Evolutionary conservation across 2,113 vertebrate species (phyloP), one percentile per base, ranked within the genome.

Genomic region (Aptenodytes patagonicus): DNA sequence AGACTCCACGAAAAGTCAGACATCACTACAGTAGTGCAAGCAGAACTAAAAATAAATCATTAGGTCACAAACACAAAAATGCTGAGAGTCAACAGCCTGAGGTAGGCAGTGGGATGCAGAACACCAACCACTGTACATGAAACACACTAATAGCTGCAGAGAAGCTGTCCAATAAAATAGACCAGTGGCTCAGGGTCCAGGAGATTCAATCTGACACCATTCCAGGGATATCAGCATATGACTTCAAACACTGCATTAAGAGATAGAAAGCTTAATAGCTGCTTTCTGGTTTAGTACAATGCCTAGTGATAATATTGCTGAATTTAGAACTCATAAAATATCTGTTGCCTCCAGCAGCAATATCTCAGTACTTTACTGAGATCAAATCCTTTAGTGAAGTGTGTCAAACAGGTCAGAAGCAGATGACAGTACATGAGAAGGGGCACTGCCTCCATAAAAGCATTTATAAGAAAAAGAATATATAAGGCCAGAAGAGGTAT

Each of bases 121-220:
- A 72, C 77, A 93, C 73, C 86, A 87, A 71, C 18, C 32, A 49
- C 34, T 51, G 26, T 20, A 78, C 78, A 55, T 46, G 51, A 75
- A 93, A 87, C 69, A 47, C 58, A 36, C 68, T 70, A 83, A 85
- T 62, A 93, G 49, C 80, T 80, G 89, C 69, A 60, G 70, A 95
- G 94, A 93, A 95, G 80, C 93, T 97, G 90, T 91, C 93, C 89
- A 84, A 28, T 87, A 96, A 90, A 88, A 97, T 91, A 95, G 68
- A 95, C 69, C 82, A 81, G 93, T 28, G 26, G 71, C 75, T 92
- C 73, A 87, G 46, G 54, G 82, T 80, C 65, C 69, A 25, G 71
- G 38, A 96, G 87, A 96, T 97, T 93, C 89, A 92, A 75, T 95
- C 83, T 95, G 95, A 97, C 95, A 95, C 95, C 94, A 95, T 96